Evolutionary conservation across 2,797 vertebrate species (phyloP), one percentile per base, ranked within the genome.

Genomic region (Sandelia bainsii): DNA sequence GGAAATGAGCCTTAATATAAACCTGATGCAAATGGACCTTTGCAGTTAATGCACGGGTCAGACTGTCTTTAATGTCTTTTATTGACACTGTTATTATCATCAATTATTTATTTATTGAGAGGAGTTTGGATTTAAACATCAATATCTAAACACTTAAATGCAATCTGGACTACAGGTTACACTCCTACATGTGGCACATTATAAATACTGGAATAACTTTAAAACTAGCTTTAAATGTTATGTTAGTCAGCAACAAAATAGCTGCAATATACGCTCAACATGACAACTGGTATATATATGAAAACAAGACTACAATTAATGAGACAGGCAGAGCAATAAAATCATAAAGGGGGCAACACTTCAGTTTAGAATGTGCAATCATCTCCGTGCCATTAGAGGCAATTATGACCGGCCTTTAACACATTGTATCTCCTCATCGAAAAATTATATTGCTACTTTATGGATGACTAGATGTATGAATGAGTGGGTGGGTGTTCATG

Each of bases 1-100:
- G 80, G 79, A 85, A 87, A 87, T 77, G 34, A 82, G 58, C 69
- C 75, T 44, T 49, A 78, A 81, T 65, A 68, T 64, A 66, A 79
- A 70, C 51, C 54, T 45, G 50, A 72, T 63, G 69, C 45, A 80
- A 80, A 80, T 57, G 63, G 62, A 69, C 65, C 81, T 72, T 46
- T 65, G 71, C 42, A 69, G 62, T 82, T 85, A 81, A 80, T 85
- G 79, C 72, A 63, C 77, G 59, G 17, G 51, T 81, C 82, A 69
- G 40, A 71, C 60, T 59, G 23, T 81, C n/a, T n/a, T 81, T 66
- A 82, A 75, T 73, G 62, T 57, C 14, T 60, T 81, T 62, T 69
- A 75, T 78, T 46, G 63, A 73, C 68, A 40, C 32, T 20, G 32
- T 71, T 66, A 58, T 72, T 65, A 39, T 49, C 39, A 69, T 78